Base-by-base conservation (phyloP, 2,113 vertebrate species). In the Athene noctua region DNA sequence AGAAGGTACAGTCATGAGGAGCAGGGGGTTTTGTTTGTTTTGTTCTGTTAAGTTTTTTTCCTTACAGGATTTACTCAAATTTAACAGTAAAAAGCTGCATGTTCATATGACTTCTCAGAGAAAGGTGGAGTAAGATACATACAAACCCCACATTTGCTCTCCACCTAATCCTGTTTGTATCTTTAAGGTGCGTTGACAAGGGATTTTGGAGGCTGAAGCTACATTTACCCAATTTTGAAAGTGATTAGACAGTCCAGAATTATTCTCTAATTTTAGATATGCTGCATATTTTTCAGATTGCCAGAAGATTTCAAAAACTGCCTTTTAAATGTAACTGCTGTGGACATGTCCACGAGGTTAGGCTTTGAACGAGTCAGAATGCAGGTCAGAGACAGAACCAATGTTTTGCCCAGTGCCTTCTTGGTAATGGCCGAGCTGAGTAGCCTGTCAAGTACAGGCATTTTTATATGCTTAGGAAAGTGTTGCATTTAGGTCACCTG, bases 391-490 rank as follows among this genome's bases (percentile, higher is more conserved):
- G 40, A 58, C 52, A 36, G 0, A 3, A 44, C 34, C 21, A 15
- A 9, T 66, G 5, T 81, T 94, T 93, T 87, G 57, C 49, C 32
- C 42, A 30, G 34, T 85, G 58, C 38, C 15, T 19, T 88, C 49
- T 68, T 90, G 91, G 78, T 70, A 95, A 96, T 95, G 86, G 86
- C 86, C 18, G 4, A 80, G 57, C 46, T 91, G 54, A 27, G 46
- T 11, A 94, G 36, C 21, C 78, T 92, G 79, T 92, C 96, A 97
- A 96, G 93, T 96, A 82, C 92, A 94, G 51, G 19, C 51, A 75
- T 71, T 90, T 94, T 46, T 55, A 57, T 65, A 40, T 2, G 2
- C 40, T 75, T 40, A 20, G 30, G 10, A 62, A 94, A 95, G 44
- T 7, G 3, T 51, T 78, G 47, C n/a, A 29, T 90, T 82, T 66